Conservation (phyloP, 2,797 vertebrate genomes). For the Adelosebastes latens region DNA sequence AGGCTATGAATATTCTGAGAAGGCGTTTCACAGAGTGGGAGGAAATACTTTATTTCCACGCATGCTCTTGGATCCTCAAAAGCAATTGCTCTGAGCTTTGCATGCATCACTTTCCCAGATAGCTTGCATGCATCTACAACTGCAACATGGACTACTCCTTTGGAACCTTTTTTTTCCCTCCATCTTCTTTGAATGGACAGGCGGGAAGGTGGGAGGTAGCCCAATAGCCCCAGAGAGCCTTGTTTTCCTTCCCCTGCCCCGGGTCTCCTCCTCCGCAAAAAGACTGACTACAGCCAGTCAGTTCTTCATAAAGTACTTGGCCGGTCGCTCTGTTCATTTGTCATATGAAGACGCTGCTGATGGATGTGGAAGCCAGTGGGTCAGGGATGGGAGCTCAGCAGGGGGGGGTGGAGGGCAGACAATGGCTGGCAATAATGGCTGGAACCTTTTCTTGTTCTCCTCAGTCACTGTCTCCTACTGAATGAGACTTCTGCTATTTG, state of each 20-base stretch:
- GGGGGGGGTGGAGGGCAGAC: slow-evolving; percentile 2
- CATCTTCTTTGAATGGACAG: slow-evolving; percentile 13
- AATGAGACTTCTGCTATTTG: slow-evolving; percentile 27
- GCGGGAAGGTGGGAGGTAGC: neutral
- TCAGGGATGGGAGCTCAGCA: neutral
- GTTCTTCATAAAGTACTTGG: slow-evolving; percentile 18
- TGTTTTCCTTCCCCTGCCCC: neutral
- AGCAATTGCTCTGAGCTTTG: slow-evolving; percentile 16
- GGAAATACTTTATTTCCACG: slow-evolving; percentile 28
- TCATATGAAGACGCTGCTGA: slow-evolving; percentile 37
- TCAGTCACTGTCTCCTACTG: slow-evolving; percentile 26
- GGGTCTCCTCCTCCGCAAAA: neutral
- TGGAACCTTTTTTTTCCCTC: neutral
- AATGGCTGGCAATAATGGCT: slow-evolving; percentile 51
- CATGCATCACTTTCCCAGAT: slow-evolving; percentile 20
- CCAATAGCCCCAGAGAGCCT: neutral
- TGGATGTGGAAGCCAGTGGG: slow-evolving; percentile 13
- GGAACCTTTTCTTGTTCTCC: slow-evolving; percentile 55
- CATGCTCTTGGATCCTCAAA: slow-evolving; percentile 24
- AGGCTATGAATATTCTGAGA: slow-evolving; percentile 44
- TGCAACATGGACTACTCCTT: neutral
- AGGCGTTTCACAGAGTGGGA: slow-evolving; percentile 10
- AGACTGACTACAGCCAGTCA: neutral
- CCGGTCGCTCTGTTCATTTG: neutral
- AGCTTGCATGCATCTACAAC: slow-evolving; percentile 13